Evolutionary conservation across 1,140 invertebrate genomes (phyloP).

Genomic region (Pseudomyrmex cubaensis): DNA sequence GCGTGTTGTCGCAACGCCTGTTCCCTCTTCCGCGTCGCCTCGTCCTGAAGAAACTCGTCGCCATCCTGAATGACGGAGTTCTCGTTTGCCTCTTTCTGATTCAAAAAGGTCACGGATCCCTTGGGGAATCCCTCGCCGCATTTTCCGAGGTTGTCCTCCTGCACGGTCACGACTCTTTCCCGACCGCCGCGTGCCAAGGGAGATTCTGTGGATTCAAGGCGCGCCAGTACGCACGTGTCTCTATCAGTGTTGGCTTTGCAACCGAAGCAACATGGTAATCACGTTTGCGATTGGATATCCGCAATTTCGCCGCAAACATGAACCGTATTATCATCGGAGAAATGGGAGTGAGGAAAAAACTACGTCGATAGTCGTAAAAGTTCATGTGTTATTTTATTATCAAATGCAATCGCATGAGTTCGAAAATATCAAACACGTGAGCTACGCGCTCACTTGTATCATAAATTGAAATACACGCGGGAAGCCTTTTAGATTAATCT

Average conservation of each 20-base stretch:
- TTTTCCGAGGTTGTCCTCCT: conserved; percentile 75
- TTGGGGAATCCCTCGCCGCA: conserved; percentile 74
- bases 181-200: conserved; percentile 72
- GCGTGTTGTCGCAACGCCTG: conserved; percentile 92
- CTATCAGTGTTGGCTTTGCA: background rate
- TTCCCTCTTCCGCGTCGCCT: conserved; percentile 88
- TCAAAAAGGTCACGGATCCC: conserved; percentile 64
- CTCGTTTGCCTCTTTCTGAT: conserved; percentile 53
- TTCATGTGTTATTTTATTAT: background rate
- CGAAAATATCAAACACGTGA: background rate
- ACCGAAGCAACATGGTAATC: background rate
- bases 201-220: conserved; percentile 73
- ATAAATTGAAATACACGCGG: background rate
- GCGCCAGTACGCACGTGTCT: background rate
- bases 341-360: too few species aligned
- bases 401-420: background rate
- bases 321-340: background rate
- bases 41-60: conserved; percentile 85
- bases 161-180: conserved; percentile 63
- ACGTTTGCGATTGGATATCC: background rate
- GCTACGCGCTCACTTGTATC: background rate
- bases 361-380: too few species aligned
- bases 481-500: conserved; percentile 25
- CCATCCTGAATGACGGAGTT: conserved; percentile 61
- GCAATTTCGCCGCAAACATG: background rate